Percentiles rank a stretch among this genome's conserved stretches.
These are phyloP conservation scores for Zaprionus inermis DNA, from an alignment of 1,140 invertebrate genomes.

Conservation along the genomic window DNA sequence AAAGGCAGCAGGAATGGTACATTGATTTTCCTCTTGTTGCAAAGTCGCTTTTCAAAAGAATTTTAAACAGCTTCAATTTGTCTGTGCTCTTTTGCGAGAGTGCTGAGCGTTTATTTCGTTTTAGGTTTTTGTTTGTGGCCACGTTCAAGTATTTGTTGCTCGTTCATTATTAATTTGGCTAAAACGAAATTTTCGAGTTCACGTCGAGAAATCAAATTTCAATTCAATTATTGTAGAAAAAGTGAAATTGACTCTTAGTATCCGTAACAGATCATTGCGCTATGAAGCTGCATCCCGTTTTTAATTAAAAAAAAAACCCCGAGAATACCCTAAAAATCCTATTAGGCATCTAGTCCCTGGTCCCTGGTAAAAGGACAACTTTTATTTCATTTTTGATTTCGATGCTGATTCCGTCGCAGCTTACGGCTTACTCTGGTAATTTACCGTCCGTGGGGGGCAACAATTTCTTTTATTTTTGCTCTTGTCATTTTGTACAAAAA, in stretches of 20 bases:
- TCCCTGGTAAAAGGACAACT: slow-evolving; percentile 24
- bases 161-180: slow-evolving; percentile 29
- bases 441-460: slow-evolving; percentile 6
- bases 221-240: slow-evolving; percentile 15
- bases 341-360: slow-evolving; percentile 28
- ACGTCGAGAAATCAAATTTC: slow-evolving; percentile 3
- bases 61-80: slow-evolving; percentile 39
- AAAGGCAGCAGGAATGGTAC: slow-evolving; percentile 24
- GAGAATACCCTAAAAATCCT: slow-evolving; percentile 34
- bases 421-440: slow-evolving; percentile 20
- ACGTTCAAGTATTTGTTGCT: slow-evolving; percentile 7
- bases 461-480: slow-evolving; percentile 20
- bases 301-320: slow-evolving; percentile 54
- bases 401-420: slow-evolving; percentile 1
- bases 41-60: slow-evolving; percentile 16
- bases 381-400: slow-evolving; percentile 34
- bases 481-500: slow-evolving; percentile 68
- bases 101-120: background rate
- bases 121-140: background rate
- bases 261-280: slow-evolving; percentile 2
- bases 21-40: slow-evolving; percentile 34
- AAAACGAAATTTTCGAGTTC: slow-evolving; percentile 11
- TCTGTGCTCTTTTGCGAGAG: slow-evolving; percentile 9
- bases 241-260: slow-evolving; percentile 8
- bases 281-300: slow-evolving; percentile 35